A percentile compares a stretch with the other conserved stretches of the same genome.
Conservation (phyloP, 2,888 invertebrate genomes). For the Coenonympha glycerion region DNA sequence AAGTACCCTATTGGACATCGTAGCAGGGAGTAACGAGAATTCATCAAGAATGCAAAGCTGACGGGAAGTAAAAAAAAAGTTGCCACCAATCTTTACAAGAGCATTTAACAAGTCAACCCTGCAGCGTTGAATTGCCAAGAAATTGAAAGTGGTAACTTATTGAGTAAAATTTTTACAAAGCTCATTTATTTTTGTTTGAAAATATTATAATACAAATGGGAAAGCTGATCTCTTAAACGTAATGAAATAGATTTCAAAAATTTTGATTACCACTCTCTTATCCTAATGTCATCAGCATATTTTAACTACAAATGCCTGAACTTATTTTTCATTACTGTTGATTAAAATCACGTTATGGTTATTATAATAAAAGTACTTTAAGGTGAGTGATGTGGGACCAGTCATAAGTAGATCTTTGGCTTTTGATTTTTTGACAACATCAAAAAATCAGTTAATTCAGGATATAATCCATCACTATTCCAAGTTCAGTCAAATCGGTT, state of each 20-base stretch:
- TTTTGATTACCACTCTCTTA: conserved; percentile 33
- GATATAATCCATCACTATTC: too few species aligned
- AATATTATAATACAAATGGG: not conserved
- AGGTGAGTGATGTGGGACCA: too few species aligned
- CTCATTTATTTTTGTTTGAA: not conserved
- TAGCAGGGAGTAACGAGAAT: conserved; percentile 1
- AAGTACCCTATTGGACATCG: too few species aligned
- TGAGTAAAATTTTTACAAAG: not conserved
- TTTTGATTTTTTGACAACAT: too few species aligned
- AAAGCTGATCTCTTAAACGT: not conserved
- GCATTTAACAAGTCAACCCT: conserved; percentile 13
- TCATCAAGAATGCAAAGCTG: conserved; percentile 3
- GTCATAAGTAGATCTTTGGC: too few species aligned
- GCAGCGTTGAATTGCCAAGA: conserved; percentile 14
- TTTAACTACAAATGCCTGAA: conserved; percentile 18
- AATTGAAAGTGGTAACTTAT: conserved; percentile 24
- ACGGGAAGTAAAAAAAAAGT: conserved; percentile 3
- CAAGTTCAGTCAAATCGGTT: too few species aligned
- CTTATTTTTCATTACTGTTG: conserved; percentile 11
- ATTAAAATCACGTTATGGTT: not conserved
- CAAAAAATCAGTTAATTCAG: too few species aligned
- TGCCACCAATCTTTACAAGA: conserved; percentile 21
- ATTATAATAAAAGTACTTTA: too few species aligned
- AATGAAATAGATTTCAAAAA: conserved; percentile 7
- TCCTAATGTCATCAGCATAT: conserved; percentile 30